phyloP scores from a whole-genome alignment of 2,797 vertebrate genomes.

The Lithobates sylvaticus region DNA sequence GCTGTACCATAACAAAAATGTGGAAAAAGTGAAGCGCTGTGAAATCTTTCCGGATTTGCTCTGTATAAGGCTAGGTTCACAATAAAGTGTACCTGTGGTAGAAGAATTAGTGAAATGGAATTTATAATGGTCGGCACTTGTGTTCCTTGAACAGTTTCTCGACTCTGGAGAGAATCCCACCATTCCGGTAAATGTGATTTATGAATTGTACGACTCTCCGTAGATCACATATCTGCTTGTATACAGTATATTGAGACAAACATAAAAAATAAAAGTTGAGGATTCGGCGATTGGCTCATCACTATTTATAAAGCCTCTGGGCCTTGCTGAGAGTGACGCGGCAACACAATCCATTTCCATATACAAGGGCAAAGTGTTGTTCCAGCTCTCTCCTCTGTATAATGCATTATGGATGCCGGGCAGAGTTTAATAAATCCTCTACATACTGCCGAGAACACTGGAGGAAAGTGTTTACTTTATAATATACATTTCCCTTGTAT shows the following conservation, averaged over 20 bases:
- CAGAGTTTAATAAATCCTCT: background rate
- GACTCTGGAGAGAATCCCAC: no score
- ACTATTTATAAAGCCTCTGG: background rate
- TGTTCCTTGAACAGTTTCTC: no score
- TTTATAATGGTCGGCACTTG: no score
- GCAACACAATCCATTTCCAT: background rate
- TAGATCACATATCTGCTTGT: background rate
- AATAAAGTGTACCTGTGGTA: no score
- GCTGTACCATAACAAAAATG: no score
- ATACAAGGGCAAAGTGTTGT: background rate
- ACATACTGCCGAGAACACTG: background rate
- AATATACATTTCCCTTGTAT: background rate
- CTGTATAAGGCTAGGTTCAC: no score
- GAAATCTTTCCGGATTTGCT: no score
- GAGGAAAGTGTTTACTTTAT: background rate
- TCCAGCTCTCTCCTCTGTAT: background rate
- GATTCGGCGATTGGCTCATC: background rate
- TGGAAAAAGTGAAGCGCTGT: no score
- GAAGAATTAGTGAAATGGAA: no score
- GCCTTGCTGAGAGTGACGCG: background rate
- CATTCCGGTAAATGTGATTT: no score
- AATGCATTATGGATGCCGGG: background rate
- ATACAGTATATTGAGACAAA: background rate
- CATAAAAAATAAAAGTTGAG: no score
- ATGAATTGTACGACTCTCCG: no score